Base-by-base conservation (phyloP, 2,797 vertebrate genomes). In the Danio aesculapii region DNA sequence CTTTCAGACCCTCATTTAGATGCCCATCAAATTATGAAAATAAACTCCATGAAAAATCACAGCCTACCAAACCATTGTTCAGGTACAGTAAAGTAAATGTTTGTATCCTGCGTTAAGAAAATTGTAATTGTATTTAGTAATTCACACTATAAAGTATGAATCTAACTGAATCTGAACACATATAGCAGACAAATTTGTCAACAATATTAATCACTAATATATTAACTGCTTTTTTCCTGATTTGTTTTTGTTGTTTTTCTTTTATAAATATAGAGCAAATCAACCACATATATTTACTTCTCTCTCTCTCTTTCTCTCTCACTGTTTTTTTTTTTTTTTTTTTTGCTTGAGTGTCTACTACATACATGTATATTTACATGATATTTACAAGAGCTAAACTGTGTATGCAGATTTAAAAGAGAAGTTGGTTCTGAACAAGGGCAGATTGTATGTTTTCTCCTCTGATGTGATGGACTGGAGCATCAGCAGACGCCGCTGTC, bases 371-470 rank as follows among this genome's bases (percentile, higher is more conserved):
- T n/a, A n/a, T n/a, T n/a, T n/a, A n/a, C n/a, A n/a, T n/a, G 1
- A 30, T 30, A 41, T 70, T 39, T 16, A 63, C 30, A 43, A 8
- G 2, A 46, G 12, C 7, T 12, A 69, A 50, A 17, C 13, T 41
- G 30, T 63, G 0, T 6, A 8, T 46, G 19, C 30, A 77, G 81
- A 64, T 21, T 16, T n/a, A 5, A 2, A 9, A 53, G 58, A 77
- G 67, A 10, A 14, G 5, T 55, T 61, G 44, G 12, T 74, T 30
- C 44, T 21, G 30, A 19, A 21, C 58, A 64, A 69, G 50, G 63
- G 68, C 53, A 77, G 47, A 59, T 19, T 79, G 41, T 86, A 82
- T 50, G 46, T 82, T 30, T 83, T 83, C 16, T 77, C 81, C 13
- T 5, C 13, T 14, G 78, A 78, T 21, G 1, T n/a, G 30, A 46